A percentile compares a stretch with the other conserved stretches of the same genome.
phyloP scores from a whole-genome alignment of 2,113 vertebrate species.

The Apistogramma diplotaenia region DNA sequence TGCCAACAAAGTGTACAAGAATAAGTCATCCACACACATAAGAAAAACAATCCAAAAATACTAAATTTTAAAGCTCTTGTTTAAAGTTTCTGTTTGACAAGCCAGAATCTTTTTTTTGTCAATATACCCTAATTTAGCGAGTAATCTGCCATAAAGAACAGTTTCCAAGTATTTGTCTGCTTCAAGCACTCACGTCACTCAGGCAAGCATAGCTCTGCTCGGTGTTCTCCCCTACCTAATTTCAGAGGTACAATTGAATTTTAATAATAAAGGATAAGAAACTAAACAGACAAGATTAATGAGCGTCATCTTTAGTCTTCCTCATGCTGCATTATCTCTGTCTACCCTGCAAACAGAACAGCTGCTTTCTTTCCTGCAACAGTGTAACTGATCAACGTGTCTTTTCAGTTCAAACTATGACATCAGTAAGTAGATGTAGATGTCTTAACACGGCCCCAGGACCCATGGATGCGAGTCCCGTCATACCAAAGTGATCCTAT shows the following conservation, averaged over 20 bases:
- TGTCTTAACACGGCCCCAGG: neutral
- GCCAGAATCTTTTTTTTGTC: neutral
- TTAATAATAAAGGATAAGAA: neutral
- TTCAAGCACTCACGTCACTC: neutral
- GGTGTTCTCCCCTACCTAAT: neutral
- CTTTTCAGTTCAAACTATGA: neutral
- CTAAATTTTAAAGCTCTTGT: neutral
- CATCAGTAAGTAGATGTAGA: neutral
- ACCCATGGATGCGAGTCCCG: neutral
- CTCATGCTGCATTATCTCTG: neutral
- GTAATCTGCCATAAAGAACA: neutral
- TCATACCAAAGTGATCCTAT: neutral
- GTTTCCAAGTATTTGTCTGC: neutral
- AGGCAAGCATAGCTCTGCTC: neutral
- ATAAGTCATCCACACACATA: neutral
- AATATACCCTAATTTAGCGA: neutral
- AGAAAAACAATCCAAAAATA: neutral
- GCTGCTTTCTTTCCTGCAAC: neutral
- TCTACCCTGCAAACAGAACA: rapidly evolving
- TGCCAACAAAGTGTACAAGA: neutral
- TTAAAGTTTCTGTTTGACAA: neutral
- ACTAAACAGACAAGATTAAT: neutral
- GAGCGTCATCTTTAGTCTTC: neutral
- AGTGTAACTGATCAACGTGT: neutral
- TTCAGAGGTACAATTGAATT: neutral